Evolutionary conservation across 2,113 vertebrate genomes (phyloP), one percentile per base, ranked within the genome.

Genomic region (Lasiurus borealis): DNA sequence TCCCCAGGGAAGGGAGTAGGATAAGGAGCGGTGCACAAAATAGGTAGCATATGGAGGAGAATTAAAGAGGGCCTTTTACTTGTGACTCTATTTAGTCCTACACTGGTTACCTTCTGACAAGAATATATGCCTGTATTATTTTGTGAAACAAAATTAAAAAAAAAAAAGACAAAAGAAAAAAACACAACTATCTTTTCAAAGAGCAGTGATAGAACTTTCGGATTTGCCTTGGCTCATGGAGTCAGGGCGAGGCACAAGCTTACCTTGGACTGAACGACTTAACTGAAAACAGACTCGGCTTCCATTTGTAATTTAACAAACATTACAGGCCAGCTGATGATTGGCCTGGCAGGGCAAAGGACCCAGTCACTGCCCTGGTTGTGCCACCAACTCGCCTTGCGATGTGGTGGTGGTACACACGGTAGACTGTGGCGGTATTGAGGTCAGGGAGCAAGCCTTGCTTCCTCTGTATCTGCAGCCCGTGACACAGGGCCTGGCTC

Each of bases 231-330:
- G 48, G 27, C 75, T 83, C 25, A 34, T 34, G 44, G 82, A 71
- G 75, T 84, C 80, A 52, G 59, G 68, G 85, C 82, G 46, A 91
- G 85, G 81, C 23, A 93, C 44, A 54, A 90, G 68, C n/a, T 69
- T 46, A 76, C 48, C 44, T 62, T 88, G 64, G 57, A 77, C 81
- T 83, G 50, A 80, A 88, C 84, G 19, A 80, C 80, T 85, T 54
- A 25, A 69, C 83, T 90, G 50, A 91, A 92, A 86, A 36, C 88
- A 91, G 84, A 52, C 40, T 86, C 71, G 48, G 21, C 69, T 86
- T 91, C 75, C 57, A 73, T 72, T 23, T 87, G 62, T 54, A 66
- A 69, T 14, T 59, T 57, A 71, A 69, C n/a, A 75, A 91, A 88
- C 72, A 81, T 11, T 62, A 62, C 34, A 44, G 50, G 57, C 21